These are phyloP conservation scores for Caenorhabditis doughertyi DNA, from an alignment of 2,888 invertebrate genomes.

Conservation along the genomic window DNA sequence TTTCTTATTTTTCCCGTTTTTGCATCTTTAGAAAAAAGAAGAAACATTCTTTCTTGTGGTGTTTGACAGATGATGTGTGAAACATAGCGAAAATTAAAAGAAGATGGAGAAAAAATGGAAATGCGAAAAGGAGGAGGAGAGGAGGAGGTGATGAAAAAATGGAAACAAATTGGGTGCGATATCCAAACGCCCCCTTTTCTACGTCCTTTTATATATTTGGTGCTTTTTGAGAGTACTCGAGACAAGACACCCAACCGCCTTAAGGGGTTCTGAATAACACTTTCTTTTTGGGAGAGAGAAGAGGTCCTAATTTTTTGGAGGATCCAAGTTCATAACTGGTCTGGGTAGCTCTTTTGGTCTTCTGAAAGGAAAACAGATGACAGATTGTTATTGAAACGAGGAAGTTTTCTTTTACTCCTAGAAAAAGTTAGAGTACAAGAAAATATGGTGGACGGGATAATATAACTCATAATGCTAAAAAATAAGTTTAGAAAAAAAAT, in stretches of 20 bases:
- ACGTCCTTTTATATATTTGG: slow-evolving; percentile 22
- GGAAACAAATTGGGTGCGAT: slow-evolving; percentile 58
- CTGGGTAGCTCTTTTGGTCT: not conserved
- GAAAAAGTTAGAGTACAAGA: too few relatives aligned
- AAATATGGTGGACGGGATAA: too few relatives aligned
- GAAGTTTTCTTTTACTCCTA: too few relatives aligned
- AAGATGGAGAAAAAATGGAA: not conserved
- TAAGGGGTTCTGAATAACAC: slow-evolving; percentile 21
- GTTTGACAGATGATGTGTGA: slow-evolving; percentile 42
- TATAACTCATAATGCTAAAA: too few relatives aligned
- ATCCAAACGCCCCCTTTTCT: slow-evolving; percentile 17
- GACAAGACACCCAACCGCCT: slow-evolving; percentile 7
- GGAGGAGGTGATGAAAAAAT: slow-evolving; percentile 4
- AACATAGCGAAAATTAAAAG: slow-evolving; percentile 24
- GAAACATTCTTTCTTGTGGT: not conserved
- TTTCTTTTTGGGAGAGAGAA: not conserved
- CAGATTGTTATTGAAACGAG: too few relatives aligned
- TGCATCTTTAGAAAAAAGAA: slow-evolving; percentile 7
- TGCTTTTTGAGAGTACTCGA: slow-evolving; percentile 46
- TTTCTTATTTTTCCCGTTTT: slow-evolving; percentile 41
- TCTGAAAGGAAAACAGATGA: too few relatives aligned
- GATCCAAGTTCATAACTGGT: not conserved
- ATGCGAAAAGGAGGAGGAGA: too few relatives aligned
- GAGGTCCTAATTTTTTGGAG: not conserved
- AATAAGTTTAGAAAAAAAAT: too few relatives aligned